These are phyloP conservation scores for Diplolepis rosae DNA, from an alignment of 2,888 invertebrate species.

Conservation along the genomic window DNA sequence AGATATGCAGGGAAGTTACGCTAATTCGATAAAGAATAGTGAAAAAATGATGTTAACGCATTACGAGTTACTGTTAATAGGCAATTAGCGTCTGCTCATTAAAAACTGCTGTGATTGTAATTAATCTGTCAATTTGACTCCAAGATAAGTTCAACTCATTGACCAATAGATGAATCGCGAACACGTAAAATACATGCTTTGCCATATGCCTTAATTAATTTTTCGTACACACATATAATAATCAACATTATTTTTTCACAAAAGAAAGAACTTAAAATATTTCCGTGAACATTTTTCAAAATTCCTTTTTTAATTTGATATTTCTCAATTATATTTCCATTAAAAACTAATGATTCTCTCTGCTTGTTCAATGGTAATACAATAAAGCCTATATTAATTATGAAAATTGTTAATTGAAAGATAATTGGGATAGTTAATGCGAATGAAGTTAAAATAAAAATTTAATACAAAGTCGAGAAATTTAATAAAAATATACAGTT, in stretches of 20 bases:
- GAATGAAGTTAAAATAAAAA: neutral
- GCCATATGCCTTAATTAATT: neutral
- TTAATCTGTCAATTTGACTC: slow-evolving; percentile 22
- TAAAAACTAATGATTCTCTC: neutral
- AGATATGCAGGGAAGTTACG: neutral
- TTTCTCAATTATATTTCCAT: neutral
- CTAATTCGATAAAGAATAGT: neutral
- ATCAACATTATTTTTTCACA: neutral
- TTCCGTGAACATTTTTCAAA: neutral
- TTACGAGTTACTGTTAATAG: slow-evolving; percentile 28
- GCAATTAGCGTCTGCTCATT: slow-evolving; percentile 22
- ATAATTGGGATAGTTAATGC: neutral
- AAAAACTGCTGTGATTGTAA: slow-evolving; percentile 17
- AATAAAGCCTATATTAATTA: too few relatives aligned
- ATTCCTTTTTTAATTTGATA: neutral
- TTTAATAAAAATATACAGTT: neutral
- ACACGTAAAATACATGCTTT: neutral
- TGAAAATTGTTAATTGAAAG: neutral
- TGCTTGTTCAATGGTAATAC: neutral
- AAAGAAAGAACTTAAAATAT: neutral
- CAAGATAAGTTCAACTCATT: slow-evolving; percentile 19
- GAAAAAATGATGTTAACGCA: slow-evolving; percentile 13
- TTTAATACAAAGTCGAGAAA: neutral
- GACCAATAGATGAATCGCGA: neutral
- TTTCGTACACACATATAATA: neutral